Evolutionary conservation across 2,797 vertebrate species (phyloP).

Genomic region (Bradypodion pumilum): DNA sequence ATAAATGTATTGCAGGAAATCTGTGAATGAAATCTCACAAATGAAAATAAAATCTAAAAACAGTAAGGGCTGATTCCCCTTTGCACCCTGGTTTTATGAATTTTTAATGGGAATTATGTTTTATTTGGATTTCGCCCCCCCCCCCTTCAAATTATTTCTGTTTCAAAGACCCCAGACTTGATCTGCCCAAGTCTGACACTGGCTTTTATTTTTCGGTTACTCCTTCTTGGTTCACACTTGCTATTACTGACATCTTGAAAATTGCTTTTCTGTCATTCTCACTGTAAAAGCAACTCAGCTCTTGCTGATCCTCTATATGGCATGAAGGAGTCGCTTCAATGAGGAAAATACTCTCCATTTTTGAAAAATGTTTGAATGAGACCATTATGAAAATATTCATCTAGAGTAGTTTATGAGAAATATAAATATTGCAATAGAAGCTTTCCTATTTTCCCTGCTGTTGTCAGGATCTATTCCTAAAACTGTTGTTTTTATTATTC

Average conservation of each 20-base stretch:
- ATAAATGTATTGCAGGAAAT: too few species aligned
- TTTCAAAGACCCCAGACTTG: too few species aligned
- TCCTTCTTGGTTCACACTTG: constrained; percentile 44
- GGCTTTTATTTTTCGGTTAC: background rate
- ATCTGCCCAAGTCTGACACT: too few species aligned
- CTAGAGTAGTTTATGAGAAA: background rate
- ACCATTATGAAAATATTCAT: background rate
- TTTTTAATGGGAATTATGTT: too few species aligned
- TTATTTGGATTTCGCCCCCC: too few species aligned
- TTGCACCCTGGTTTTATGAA: too few species aligned
- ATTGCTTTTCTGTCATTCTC: constrained; percentile 43
- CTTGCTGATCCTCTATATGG: constrained; percentile 39
- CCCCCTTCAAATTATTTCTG: too few species aligned
- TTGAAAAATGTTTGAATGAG: background rate
- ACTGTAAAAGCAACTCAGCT: constrained; percentile 32
- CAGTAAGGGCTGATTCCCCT: too few species aligned
- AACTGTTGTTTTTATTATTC: too few species aligned
- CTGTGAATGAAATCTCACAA: too few species aligned
- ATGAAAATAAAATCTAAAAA: too few species aligned
- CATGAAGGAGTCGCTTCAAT: constrained; percentile 40
- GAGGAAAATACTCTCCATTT: constrained; percentile 35
- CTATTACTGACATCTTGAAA: constrained; percentile 41
- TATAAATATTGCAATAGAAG: background rate
- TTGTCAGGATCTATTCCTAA: background rate
- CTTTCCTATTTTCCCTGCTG: background rate